Evolutionary conservation across 2,113 vertebrate genomes (phyloP), one percentile per base, ranked within the genome.

Genomic region (Cyphomyrus discorhynchus): DNA sequence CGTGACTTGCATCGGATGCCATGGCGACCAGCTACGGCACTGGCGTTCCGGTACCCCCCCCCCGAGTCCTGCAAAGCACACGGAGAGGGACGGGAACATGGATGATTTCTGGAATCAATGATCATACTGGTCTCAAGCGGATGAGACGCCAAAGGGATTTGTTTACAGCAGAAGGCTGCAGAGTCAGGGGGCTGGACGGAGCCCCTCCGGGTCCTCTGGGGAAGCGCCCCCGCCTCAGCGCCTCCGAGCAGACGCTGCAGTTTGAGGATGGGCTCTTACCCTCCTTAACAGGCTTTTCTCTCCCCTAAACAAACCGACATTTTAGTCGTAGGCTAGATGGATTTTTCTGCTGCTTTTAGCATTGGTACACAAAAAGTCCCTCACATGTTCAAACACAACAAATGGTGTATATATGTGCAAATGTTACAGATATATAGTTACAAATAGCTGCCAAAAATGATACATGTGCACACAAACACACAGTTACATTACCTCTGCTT

Each of bases 1-100:
- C 95, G 7, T 97, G 96, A 92, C 97, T 97, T 50, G 97, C 97
- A 31, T 97, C 95, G 70, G 97, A 97, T 83, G 96, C 94, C 97
- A 99, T 98, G 93, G 42, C 86, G 92, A 92, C 88, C 35, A 83
- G 31, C 11, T 10, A 90, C 86, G 31, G 86, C 87, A 24, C 53
- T 77, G 46, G 19, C 19, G 88, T 27, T 10, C 45, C 82, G 21
- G 39, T 84, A 62, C 45, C n/a, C 70, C 49, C 70, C 49, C 17
- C 24, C 2, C 7, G 4, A n/a, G 42, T 50, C 31, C 82, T 82
- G 77, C 8, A 42, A 70, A n/a, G 87, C 50, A 77, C 49, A 83
- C 9, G 42, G 50, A 87, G 49, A 85, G 56, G 46, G 74, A 88
- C 39, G 90, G 90, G 87, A 88, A 89, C 46, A 52, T 77, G 1